Conservation (phyloP, 2,888 invertebrate species). For the Coelinius sp. region DNA sequence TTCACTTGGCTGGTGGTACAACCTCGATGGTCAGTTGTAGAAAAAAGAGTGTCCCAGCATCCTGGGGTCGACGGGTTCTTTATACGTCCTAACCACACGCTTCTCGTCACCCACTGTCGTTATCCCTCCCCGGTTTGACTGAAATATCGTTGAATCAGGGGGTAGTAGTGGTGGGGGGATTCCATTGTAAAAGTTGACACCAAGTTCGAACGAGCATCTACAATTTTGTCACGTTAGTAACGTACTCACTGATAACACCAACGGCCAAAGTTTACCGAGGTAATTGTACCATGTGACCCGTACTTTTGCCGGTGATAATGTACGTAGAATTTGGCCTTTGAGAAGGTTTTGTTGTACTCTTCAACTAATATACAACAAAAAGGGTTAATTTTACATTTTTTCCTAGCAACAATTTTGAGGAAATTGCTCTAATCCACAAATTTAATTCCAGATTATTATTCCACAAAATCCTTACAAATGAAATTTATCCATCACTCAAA, state of each 20-base stretch:
- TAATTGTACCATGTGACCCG: constrained; percentile 19
- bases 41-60: constrained; percentile 60
- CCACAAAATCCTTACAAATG: too few species aligned
- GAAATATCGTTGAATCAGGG: constrained; percentile 3
- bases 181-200: constrained; percentile 31
- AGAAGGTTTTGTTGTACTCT: not conserved
- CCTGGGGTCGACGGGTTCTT: constrained; percentile 56
- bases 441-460: not conserved
- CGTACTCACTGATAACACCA: constrained; percentile 5
- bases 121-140: not conserved
- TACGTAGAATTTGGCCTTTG: constrained; percentile 8
- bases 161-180: constrained; percentile 23
- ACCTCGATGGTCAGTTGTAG: constrained; percentile 51
- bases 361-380: not conserved
- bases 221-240: not conserved
- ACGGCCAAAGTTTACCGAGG: constrained; percentile 1
- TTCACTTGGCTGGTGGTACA: constrained; percentile 39
- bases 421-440: not conserved
- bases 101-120: constrained; percentile 14
- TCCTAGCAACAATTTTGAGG: not conserved
- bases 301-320: not conserved
- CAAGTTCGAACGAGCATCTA: constrained; percentile 14
- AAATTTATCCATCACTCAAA: constrained; percentile 12
- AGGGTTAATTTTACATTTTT: not conserved
- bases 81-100: constrained; percentile 54